Base-by-base conservation (phyloP, 2,797 vertebrate species). In the Hydrophis major region DNA sequence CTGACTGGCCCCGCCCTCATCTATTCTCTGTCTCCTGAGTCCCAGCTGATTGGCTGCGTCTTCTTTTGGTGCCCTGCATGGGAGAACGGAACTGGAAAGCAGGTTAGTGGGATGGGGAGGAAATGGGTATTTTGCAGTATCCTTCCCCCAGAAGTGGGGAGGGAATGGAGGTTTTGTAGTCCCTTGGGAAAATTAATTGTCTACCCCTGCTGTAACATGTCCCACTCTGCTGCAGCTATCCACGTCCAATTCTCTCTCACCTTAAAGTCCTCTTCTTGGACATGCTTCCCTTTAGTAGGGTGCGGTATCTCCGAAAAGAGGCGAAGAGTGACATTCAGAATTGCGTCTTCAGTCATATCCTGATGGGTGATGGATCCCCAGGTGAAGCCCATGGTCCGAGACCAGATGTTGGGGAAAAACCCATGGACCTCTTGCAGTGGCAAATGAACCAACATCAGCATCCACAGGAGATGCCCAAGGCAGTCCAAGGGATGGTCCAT, bases 331-430 rank as follows among this genome's bases (percentile, higher is more conserved):
- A 98, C 89, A 0, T 98, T 98, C 90, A 98, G 97, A 0, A 98
- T 97, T 1, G 98, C 98, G 93, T 98, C 97, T 95, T 99, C 98
- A 0, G 98, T 99, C 94, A 99, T 98, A 95, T 98, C 97, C 96
- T 99, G 98, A 95, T 99, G 98, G n/a, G 98, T 99, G 96, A 97
- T 50, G 0, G 98, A 98, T 94, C 97, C 96, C 93, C 97, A 98
- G 78, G 98, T 98, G 59, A 98, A 94, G 12, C 98, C 97, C 69
- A 99, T 96, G 22, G 98, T 95, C 28, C 96, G 96, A 87, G 98
- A 98, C 98, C 98, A 99, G 95, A 98, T 97, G 95, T 98, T 98
- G 27, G 99, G 98, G 63, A 99, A 98, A 96, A 99, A 99, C 59
- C 97, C 96, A 27, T 83, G 95, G 88, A 96, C 91, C 18, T 97